phyloP scores from a whole-genome alignment of 2,113 vertebrate genomes.

The Macroglossus sobrinus region DNA sequence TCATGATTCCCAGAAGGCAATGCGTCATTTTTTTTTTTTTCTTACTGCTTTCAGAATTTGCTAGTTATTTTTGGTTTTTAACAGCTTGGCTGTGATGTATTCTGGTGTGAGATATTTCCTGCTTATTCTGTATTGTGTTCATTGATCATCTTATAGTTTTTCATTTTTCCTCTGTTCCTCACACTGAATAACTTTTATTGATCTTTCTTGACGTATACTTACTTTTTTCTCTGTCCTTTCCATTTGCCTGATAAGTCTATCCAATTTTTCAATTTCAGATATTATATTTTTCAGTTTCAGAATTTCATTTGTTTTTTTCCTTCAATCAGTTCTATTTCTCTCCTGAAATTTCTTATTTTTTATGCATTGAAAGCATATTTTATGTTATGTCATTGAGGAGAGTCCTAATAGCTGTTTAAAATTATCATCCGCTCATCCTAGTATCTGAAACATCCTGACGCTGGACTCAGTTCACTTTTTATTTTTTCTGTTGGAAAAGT shows the following conservation, averaged over 20 bases:
- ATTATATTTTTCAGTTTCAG: not conserved
- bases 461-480: not conserved
- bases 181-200: not conserved
- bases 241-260: not conserved
- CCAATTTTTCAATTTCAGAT: not conserved
- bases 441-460: not conserved
- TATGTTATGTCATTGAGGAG: not conserved
- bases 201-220: not conserved
- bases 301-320: not conserved
- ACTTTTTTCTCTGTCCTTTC: not conserved
- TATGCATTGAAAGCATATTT: not conserved
- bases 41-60: not conserved
- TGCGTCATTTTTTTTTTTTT: not conserved
- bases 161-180: not conserved
- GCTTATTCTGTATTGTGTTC: not conserved
- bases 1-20: not conserved
- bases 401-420: not conserved
- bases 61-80: not conserved
- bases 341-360: not conserved
- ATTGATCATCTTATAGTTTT: not conserved
- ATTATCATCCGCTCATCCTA: not conserved
- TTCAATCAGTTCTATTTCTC: not conserved
- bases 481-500: not conserved
- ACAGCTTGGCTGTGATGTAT: not conserved
- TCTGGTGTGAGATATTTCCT: not conserved